phyloP scores from a whole-genome alignment of 2,113 vertebrate species.

The Athene cunicularia region DNA sequence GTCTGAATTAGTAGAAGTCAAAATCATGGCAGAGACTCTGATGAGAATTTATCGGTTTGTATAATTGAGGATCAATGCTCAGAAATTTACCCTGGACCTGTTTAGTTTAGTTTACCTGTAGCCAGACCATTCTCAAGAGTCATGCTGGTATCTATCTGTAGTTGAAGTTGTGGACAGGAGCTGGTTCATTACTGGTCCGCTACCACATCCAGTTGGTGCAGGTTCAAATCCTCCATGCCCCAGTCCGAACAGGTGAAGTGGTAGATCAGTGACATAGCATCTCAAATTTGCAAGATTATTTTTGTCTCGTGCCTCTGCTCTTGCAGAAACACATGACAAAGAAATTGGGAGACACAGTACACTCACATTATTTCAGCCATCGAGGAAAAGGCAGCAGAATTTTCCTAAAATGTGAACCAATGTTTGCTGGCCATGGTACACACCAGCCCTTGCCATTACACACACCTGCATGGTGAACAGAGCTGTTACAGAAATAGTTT shows the following conservation, averaged over 20 bases:
- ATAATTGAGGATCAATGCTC: fast-evolving
- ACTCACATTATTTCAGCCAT: not conserved
- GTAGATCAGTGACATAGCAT: not conserved
- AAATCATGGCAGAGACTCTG: not conserved
- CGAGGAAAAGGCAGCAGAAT: not conserved
- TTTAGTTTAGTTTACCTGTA: not conserved
- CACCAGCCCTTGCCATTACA: not conserved
- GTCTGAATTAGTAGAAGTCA: not conserved
- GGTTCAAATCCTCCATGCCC: not conserved
- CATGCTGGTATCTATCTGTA: not conserved
- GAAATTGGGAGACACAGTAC: not conserved
- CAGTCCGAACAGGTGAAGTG: not conserved
- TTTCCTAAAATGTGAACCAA: not conserved
- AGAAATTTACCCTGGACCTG: not conserved
- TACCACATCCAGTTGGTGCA: not conserved
- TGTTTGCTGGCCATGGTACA: not conserved
- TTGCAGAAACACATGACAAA: not conserved
- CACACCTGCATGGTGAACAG: not conserved
- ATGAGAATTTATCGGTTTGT: not conserved
- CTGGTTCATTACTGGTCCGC: not conserved
- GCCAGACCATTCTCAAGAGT: not conserved
- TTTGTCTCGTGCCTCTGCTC: not conserved
- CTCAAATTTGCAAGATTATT: not conserved
- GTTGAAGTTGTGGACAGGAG: not conserved
- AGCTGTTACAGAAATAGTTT: not conserved